Conservation (phyloP, 2,888 invertebrate species). For the Gasteruption jaculator region DNA sequence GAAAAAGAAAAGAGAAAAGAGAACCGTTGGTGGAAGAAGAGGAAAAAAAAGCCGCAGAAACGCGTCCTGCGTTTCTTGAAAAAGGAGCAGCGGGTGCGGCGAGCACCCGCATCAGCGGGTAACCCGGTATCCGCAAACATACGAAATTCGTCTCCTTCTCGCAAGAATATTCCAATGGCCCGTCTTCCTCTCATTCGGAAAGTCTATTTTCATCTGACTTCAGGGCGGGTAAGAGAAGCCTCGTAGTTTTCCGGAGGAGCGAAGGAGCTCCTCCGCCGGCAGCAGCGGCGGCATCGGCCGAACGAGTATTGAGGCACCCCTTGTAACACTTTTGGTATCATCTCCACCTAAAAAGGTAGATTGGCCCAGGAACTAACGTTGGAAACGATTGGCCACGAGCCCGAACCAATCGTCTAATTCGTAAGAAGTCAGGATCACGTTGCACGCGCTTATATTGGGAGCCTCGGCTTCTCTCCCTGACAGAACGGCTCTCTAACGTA, state of each 20-base stretch:
- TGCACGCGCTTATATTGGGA: slow-evolving; percentile 76
- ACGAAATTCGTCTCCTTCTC: no score
- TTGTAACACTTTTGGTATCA: slow-evolving; percentile 50
- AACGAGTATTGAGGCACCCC: no score
- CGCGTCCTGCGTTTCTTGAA: no score
- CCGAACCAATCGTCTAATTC: slow-evolving; percentile 51
- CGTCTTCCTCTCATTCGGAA: slow-evolving; percentile 25
- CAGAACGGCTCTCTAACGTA: slow-evolving; percentile 98
- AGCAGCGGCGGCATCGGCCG: no score
- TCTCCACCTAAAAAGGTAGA: slow-evolving; percentile 66
- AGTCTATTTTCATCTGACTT: slow-evolving; percentile 47
- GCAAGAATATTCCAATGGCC: slow-evolving; percentile 5
- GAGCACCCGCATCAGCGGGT: no score
- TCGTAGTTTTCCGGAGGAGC: neutral
- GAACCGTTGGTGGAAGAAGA: no score
- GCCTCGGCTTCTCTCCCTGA: slow-evolving; percentile 69
- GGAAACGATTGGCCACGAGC: slow-evolving; percentile 50
- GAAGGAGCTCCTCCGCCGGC: slow-evolving; percentile 32
- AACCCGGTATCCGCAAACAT: no score
- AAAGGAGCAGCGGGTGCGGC: no score
- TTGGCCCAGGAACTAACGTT: slow-evolving; percentile 54
- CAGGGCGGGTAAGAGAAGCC: slow-evolving; percentile 17
- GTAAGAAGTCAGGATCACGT: slow-evolving; percentile 67
- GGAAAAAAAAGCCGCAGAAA: no score
- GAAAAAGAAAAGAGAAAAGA: no score